Percentiles rank a stretch among this genome's conserved stretches.
phyloP scores from a whole-genome alignment of 2,888 invertebrate genomes.

The Pollenia amentaria region DNA sequence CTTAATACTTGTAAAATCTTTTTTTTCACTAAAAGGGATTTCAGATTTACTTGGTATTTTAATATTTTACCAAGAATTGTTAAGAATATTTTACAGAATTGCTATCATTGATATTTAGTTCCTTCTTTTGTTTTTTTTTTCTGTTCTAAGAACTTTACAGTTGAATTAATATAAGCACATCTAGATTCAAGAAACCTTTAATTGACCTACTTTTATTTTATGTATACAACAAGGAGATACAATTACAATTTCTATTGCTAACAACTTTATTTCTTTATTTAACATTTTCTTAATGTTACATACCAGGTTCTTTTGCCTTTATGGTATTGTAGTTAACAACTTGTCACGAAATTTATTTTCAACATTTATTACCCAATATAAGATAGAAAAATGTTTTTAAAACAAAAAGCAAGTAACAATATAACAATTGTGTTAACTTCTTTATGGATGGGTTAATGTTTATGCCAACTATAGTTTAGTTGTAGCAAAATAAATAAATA shows the following conservation, averaged over 20 bases:
- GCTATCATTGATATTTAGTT: slow-evolving; percentile 27
- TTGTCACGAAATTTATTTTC: slow-evolving; percentile 33
- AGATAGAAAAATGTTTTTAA: slow-evolving; percentile 1
- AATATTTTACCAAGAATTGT: slow-evolving; percentile 51
- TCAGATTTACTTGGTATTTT: slow-evolving; percentile 33
- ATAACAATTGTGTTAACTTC: slow-evolving; percentile 40
- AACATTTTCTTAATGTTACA: slow-evolving; percentile 36
- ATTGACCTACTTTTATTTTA: slow-evolving; percentile 57
- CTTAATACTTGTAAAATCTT: slow-evolving; percentile 18
- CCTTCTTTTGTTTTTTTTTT: not conserved
- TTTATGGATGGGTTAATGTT: slow-evolving; percentile 36
- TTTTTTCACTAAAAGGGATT: slow-evolving; percentile 27
- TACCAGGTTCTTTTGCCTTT: slow-evolving; percentile 21
- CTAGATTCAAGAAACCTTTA: slow-evolving; percentile 47
- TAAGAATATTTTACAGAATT: slow-evolving; percentile 22
- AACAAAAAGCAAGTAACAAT: slow-evolving; percentile 4
- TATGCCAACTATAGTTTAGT: slow-evolving; percentile 40
- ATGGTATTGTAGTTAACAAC: slow-evolving; percentile 9
- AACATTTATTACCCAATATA: slow-evolving; percentile 12
- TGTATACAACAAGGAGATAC: not conserved
- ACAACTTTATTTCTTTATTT: slow-evolving; percentile 26
- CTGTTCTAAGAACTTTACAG: not conserved
- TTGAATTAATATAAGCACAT: slow-evolving; percentile 15
- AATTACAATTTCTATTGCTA: not conserved
- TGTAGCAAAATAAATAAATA: slow-evolving; percentile 3